Conservation (phyloP, 2,797 vertebrate genomes). For the Pseudocheirus occidentalis region DNA sequence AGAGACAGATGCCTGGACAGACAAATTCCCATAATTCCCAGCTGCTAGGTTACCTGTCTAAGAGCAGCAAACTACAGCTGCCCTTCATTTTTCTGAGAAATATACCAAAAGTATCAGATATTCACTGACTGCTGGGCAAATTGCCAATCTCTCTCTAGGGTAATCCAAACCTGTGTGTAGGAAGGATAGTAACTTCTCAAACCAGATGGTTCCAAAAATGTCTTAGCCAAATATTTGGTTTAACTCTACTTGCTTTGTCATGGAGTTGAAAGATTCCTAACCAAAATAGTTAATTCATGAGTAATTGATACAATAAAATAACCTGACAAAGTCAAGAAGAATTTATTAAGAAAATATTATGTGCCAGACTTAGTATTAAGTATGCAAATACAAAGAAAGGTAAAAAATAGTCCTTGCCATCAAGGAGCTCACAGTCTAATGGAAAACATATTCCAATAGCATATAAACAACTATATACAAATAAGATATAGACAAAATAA, state of each 20-base stretch:
- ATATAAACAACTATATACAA: not conserved
- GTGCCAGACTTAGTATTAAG: not conserved
- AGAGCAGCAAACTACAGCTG: not conserved
- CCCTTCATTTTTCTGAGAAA: slow-evolving; percentile 39
- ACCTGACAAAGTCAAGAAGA: not conserved
- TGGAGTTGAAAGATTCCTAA: slow-evolving; percentile 26
- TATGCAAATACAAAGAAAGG: not conserved
- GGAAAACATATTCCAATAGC: not conserved
- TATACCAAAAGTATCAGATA: not conserved
- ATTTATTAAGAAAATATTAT: not conserved
- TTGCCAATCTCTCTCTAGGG: not conserved
- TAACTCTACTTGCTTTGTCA: slow-evolving; percentile 39
- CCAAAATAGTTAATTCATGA: slow-evolving; percentile 20
- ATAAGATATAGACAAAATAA: not conserved
- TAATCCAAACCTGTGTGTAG: not conserved
- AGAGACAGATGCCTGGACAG: not conserved
- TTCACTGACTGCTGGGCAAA: not conserved
- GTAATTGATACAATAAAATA: not conserved
- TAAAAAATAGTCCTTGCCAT: not conserved
- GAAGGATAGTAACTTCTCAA: slow-evolving; percentile 5
- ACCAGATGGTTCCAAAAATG: slow-evolving; percentile 18
- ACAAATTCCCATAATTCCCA: not conserved
- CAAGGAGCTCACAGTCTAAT: not conserved
- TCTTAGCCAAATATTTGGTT: slow-evolving; percentile 38
- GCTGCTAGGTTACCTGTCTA: not conserved